Evolutionary conservation across 2,888 invertebrate genomes (phyloP), one percentile per base, ranked within the genome.

Genomic region (Hemithea aestivaria): DNA sequence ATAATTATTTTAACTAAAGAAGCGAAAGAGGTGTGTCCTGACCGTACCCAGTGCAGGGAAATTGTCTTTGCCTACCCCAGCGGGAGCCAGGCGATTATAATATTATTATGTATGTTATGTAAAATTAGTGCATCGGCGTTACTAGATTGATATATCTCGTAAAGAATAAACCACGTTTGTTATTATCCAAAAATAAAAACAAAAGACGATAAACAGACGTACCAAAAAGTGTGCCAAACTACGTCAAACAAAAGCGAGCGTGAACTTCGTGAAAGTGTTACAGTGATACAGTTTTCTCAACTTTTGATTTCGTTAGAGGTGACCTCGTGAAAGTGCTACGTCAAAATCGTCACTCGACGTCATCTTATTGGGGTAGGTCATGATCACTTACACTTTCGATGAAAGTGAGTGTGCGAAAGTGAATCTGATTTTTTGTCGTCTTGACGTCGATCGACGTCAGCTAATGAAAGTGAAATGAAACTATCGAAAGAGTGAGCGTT

Each of bases 341-440:
- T 58, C 42, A 58, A 45, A 46, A 37, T 31, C 58, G 54, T 63
- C 60, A 58, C 52, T 36, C 51, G 30, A 46, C 42, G 50, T 33
- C 40, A 52, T 51, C 49, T 53, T 51, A 24, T 51, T 71, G 43
- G 2, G 62, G 62, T 39, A 71, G 73, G 69, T 78, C 69, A 63
- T 31, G 63, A 55, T 53, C 69, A 74, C 74, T 78, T 66, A 46
- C 70, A 69, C 69, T 79, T 62, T 73, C 66, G 44, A 53, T 35
- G 66, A 72, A 71, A 73, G 70, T 65, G 65, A 71, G 51, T 62
- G 48, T 33, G 45, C 34, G 60, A 75, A 67, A 70, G 65, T 62
- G 56, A 65, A 52, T 56, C 38, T 40, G 38, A 41, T 34, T 42
- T 51, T 58, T 40, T 7, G 33, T 56, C 7, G 40, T 20, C 22